phyloP scores from a whole-genome alignment of 2,797 vertebrate species.

The Oryzias dopingdopingensis region DNA sequence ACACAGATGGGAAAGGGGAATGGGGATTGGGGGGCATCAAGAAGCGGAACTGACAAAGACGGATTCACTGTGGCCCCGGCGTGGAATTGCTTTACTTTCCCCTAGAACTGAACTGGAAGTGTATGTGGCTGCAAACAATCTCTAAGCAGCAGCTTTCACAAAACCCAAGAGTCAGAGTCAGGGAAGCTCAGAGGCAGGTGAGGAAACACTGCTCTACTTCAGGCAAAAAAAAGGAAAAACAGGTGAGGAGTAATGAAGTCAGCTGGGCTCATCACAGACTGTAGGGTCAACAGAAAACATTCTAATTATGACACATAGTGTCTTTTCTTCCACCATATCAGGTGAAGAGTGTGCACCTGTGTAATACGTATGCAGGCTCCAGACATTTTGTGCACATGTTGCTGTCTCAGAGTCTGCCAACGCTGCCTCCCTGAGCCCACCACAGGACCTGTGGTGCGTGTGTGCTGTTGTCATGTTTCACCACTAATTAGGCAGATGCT shows the following conservation, averaged over 20 bases:
- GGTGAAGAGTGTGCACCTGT: background rate
- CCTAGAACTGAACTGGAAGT: constrained; percentile 77
- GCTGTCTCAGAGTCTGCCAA: background rate
- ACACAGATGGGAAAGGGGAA: constrained; percentile 45
- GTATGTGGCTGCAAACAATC: constrained; percentile 75
- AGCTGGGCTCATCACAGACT: constrained; percentile 23
- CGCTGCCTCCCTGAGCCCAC: background rate
- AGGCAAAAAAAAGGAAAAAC: constrained; percentile 35
- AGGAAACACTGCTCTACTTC: constrained; percentile 48
- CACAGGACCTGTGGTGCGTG: constrained; percentile 5
- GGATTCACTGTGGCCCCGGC: constrained; percentile 79
- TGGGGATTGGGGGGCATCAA: constrained; percentile 79
- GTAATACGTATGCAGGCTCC: background rate
- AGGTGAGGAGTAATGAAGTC: constrained; percentile 36
- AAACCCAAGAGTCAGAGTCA: constrained; percentile 57
- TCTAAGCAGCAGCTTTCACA: constrained; percentile 71
- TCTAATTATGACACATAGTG: constrained; percentile 10
- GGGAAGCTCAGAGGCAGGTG: constrained; percentile 59
- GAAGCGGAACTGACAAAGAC: constrained; percentile 81
- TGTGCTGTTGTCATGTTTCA: constrained; percentile 22
- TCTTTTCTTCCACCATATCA: background rate
- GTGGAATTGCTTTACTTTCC: constrained; percentile 82
- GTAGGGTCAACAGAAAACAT: constrained; percentile 36
- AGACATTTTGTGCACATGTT: background rate
- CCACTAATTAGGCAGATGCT: constrained; percentile 48